Evolutionary conservation across 2,888 invertebrate species (phyloP), one percentile per base, ranked within the genome.

Genomic region (Dastarcus helophoroides): DNA sequence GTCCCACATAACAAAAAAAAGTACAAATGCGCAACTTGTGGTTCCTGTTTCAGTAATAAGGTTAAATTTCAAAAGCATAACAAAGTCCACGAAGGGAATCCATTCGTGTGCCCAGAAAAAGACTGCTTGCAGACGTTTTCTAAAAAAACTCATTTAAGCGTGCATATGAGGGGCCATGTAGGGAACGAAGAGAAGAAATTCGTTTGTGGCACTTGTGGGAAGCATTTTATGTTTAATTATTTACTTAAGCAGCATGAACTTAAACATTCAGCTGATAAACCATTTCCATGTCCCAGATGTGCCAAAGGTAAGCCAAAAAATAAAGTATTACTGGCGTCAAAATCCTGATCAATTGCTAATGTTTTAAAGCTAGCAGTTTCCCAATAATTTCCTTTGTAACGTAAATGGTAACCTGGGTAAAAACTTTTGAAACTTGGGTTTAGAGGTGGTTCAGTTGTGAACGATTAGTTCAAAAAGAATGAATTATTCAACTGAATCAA

Each of bases 251-350:
- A 52, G 30, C 58, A 58, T 31, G 47, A 44, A 28, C 57, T 40
- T 31, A 55, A 54, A 36, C 58, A 58, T 39, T 39, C 39, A 4
- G 47, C 48, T 14, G 37, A 46, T 15, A 57, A 57, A 31, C 58
- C 58, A 12, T 57, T 46, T 42, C 55, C 54, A 9, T 58, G 58
- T 39, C 31, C 40, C 3, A 41, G 48, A 32, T 58, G 58, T 31
- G 38, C 45, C 31, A 55, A 50, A 52, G 56, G 55, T 53, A 34
- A 32, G 4, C 14, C 5, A 7, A 5, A 7, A 26, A 12, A 26
- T 12, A 26, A 17, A 17, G n/a, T 17, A 17, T n/a, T 17, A 6
- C 19, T 17, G n/a, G n/a, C 19, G 6, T 17, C n/a, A n/a, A 17
- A 17, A 7, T 17, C 6, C 6, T 17, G 6, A 17, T 17, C n/a